Evolutionary conservation across 1,140 invertebrate genomes (phyloP), one percentile per base, ranked within the genome.

Genomic region (Leptinotarsa lineolata): DNA sequence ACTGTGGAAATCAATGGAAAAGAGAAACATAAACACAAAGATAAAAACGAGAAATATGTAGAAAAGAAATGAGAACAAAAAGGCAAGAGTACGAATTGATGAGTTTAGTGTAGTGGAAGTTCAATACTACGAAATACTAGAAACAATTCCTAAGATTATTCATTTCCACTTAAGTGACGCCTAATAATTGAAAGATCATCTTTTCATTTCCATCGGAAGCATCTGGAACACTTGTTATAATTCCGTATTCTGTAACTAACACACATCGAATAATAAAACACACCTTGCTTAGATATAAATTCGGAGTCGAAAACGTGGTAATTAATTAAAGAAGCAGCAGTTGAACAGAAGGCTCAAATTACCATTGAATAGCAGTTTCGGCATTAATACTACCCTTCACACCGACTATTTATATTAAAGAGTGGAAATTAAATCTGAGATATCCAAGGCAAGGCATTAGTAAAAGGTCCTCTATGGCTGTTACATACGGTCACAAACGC

Each of bases 341-440:
- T 77, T 72, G 67, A 74, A 70, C 73, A 65, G 68, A 54, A 54
- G 65, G 61, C 45, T 72, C 22, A 68, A 68, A 72, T 71, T 71
- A 71, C 59, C 70, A 76, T 76, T 68, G 67, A 70, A 69, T 48
- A 44, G 61, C 65, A 71, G 71, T 76, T 68, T 45, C 21, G 63
- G 72, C 72, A 73, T 68, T 73, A 73, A 73, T 54, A 59, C 54
- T 54, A 44, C 77, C 71, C 70, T 73, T 75, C 74, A 75, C 70
- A 74, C 44, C 69, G 69, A 71, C 70, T 75, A 77, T 77, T 77
- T 77, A 80, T 80, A 80, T 80, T 81, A 79, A 81, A 81, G 80
- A 81, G 78, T 78, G 76, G 77, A 79, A 81, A 81, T 81, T 81
- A 81, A 81, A 81, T 81, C 78, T 80, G 80, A 80, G 80, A 81